Evolutionary conservation across 2,888 invertebrate genomes (phyloP).

Genomic region (Altica lythri): DNA sequence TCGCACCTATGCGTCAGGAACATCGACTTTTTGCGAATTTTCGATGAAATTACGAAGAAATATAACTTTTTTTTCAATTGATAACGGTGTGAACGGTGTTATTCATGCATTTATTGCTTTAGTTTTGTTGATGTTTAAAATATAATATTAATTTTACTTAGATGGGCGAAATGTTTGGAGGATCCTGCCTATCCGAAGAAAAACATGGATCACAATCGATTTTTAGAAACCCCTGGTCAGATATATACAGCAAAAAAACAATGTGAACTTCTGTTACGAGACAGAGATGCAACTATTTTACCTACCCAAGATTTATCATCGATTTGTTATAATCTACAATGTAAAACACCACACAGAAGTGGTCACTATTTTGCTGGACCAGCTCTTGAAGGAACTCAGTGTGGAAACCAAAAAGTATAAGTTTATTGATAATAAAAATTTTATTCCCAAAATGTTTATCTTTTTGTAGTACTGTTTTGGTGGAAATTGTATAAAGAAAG

Average conservation of each 20-base stretch:
- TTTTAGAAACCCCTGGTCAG: conserved; percentile 69
- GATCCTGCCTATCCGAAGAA: conserved; percentile 62
- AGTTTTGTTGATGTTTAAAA: too few relatives aligned
- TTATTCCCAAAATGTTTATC: neutral
- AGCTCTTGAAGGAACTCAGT: conserved; percentile 79
- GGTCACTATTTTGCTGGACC: conserved; percentile 81
- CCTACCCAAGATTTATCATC: conserved; percentile 55
- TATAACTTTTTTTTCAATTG: too few relatives aligned
- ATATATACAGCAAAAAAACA: conserved; percentile 75
- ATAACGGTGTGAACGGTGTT: too few relatives aligned
- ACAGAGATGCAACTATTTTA: conserved; percentile 66
- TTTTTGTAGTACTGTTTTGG: conserved; percentile 68
- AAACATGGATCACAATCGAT: conserved; percentile 66
- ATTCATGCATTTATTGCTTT: too few relatives aligned
- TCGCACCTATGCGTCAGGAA: too few relatives aligned
- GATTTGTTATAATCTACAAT: conserved; percentile 71
- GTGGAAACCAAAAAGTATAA: conserved; percentile 66
- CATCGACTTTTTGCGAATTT: too few relatives aligned
- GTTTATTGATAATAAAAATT: neutral
- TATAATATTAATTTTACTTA: too few relatives aligned
- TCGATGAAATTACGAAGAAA: too few relatives aligned
- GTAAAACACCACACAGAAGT: conserved; percentile 72
- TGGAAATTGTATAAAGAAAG: conserved; percentile 64
- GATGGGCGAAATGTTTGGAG: conserved; percentile 69
- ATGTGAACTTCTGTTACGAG: conserved; percentile 73